Conservation (phyloP, 2,888 invertebrate genomes). For the Drosophila pegasa region DNA sequence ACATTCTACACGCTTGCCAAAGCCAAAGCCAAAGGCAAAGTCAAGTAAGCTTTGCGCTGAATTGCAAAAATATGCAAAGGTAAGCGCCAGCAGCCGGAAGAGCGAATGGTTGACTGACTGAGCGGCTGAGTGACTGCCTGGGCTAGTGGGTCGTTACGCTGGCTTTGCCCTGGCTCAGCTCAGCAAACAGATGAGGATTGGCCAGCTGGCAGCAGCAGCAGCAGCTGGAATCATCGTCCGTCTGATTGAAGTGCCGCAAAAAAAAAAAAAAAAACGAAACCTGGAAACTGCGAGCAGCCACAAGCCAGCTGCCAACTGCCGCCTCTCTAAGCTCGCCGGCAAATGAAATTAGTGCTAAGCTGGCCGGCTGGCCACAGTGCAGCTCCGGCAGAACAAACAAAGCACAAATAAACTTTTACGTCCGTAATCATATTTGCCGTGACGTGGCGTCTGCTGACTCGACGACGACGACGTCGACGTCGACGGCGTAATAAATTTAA, state of each 20-base stretch:
- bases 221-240: no score
- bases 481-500: slow-evolving; percentile 71
- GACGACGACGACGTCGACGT: slow-evolving; percentile 23
- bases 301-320: not conserved
- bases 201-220: slow-evolving; percentile 19
- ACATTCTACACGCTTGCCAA: slow-evolving; percentile 52
- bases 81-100: slow-evolving; percentile 53
- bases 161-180: slow-evolving; percentile 13
- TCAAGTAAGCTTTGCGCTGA: slow-evolving; percentile 77
- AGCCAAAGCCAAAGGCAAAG: slow-evolving; percentile 43
- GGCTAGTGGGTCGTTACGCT: slow-evolving; percentile 5
- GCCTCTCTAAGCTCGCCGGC: slow-evolving; percentile 28
- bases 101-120: slow-evolving; percentile 18
- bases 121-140: not conserved
- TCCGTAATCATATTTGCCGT: slow-evolving; percentile 76
- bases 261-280: slow-evolving; percentile 10
- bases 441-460: slow-evolving; percentile 58
- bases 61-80: slow-evolving; percentile 82
- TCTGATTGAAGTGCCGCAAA: slow-evolving; percentile 57
- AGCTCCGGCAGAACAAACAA: slow-evolving; percentile 43
- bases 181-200: slow-evolving; percentile 37
- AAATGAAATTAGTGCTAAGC: slow-evolving; percentile 78
- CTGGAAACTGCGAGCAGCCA: not conserved
- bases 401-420: slow-evolving; percentile 79
- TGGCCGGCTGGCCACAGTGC: slow-evolving; percentile 10